Evolutionary conservation across 2,113 vertebrate species (phyloP).

Genomic region (Heliornis fulica): DNA sequence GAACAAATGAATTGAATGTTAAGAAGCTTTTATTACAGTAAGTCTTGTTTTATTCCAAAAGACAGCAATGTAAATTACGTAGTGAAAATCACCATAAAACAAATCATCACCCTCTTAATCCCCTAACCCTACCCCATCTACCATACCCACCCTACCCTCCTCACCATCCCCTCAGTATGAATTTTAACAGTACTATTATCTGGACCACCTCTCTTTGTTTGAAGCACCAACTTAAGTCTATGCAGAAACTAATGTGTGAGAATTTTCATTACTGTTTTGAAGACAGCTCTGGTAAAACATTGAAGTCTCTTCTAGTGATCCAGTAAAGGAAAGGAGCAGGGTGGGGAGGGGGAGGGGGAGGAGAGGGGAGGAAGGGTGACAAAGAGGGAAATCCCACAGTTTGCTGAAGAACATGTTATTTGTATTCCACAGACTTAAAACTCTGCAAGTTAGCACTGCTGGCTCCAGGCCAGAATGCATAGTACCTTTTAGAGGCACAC

Average conservation of each 20-base stretch:
- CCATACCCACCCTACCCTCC: too few relatives aligned
- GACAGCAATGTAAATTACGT: background rate
- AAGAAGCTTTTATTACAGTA: conserved; percentile 14
- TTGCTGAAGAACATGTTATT: background rate
- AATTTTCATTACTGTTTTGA: background rate
- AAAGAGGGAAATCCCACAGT: background rate
- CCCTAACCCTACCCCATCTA: background rate
- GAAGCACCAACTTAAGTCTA: background rate
- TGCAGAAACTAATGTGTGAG: background rate
- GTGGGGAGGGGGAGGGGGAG: background rate
- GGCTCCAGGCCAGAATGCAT: background rate
- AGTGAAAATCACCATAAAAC: conserved; percentile 10
- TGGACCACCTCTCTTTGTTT: background rate
- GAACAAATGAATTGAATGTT: background rate
- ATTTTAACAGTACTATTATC: background rate
- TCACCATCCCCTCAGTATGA: background rate
- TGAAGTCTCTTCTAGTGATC: background rate
- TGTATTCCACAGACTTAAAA: background rate
- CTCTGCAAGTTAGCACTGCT: background rate
- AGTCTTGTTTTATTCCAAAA: conserved; percentile 17
- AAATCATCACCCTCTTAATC: conserved; percentile 27
- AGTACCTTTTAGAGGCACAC: background rate
- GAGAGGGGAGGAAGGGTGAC: background rate
- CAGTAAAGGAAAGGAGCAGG: background rate
- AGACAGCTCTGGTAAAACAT: background rate